Conservation (phyloP, 2,113 vertebrate species). For the Dromas ardeola region DNA sequence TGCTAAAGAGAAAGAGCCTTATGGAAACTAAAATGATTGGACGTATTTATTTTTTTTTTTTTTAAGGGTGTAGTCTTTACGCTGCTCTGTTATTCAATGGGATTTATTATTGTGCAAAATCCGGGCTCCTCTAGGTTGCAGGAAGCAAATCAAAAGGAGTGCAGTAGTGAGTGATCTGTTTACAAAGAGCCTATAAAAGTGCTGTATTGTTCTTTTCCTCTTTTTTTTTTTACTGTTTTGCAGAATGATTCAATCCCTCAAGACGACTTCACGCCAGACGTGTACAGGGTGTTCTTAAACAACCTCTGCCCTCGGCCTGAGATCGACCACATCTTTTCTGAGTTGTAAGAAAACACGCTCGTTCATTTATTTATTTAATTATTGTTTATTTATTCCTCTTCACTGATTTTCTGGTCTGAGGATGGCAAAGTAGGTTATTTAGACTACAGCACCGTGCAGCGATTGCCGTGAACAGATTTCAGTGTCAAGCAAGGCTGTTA, state of each 20-base stretch:
- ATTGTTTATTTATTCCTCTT: neutral
- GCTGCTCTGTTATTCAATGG: neutral
- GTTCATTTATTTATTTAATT: neutral
- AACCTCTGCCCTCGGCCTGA: conserved; percentile 93
- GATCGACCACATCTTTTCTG: conserved; percentile 95
- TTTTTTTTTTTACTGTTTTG: neutral
- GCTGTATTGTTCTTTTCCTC: neutral
- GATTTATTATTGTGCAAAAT: neutral
- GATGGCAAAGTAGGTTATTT: neutral
- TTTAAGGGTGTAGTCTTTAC: neutral
- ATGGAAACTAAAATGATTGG: neutral
- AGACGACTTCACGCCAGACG: conserved; percentile 91
- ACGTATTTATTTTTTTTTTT: neutral
- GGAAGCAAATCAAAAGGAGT: neutral
- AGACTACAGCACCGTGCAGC: neutral
- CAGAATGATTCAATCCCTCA: conserved; percentile 94
- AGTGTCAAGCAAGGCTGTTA: neutral
- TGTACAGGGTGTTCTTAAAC: conserved; percentile 90
- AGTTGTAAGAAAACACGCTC: conserved; percentile 82
- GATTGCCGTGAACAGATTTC: neutral
- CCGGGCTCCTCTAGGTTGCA: neutral
- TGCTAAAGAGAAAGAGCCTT: neutral
- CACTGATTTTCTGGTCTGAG: neutral
- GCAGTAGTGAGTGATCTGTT: neutral
- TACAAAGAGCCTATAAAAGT: neutral